Conservation (phyloP, 2,113 vertebrate genomes). For the Charina bottae region DNA sequence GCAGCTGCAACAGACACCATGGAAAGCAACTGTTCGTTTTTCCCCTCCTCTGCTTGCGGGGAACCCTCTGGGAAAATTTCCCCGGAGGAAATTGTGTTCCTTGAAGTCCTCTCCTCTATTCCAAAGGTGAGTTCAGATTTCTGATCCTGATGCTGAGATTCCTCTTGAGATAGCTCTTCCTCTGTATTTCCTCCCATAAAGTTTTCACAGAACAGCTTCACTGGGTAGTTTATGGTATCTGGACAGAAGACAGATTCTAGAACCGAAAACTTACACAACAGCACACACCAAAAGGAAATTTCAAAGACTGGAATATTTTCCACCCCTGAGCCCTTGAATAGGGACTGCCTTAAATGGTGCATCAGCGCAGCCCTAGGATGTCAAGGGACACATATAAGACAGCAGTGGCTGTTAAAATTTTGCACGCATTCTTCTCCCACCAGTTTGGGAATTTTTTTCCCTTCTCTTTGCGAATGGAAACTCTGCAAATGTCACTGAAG, state of each 20-base stretch:
- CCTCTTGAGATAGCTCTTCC: neutral
- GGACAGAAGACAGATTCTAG: neutral
- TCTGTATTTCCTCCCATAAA: conserved; percentile 58
- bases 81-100: neutral
- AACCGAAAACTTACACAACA: neutral
- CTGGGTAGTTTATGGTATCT: conserved; percentile 79
- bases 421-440: neutral
- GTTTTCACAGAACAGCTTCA: conserved; percentile 79
- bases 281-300: neutral
- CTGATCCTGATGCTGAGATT: neutral
- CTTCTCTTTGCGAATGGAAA: neutral
- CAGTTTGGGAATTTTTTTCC: neutral
- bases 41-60: fast-evolving
- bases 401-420: neutral
- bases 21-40: conserved; percentile 32
- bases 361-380: neutral
- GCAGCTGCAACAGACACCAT: neutral
- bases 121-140: conserved; percentile 28
- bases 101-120: neutral
- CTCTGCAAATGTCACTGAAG: neutral
- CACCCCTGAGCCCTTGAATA: neutral
- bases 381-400: neutral
- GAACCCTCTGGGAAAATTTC: neutral
- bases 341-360: neutral
- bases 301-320: neutral